These are phyloP conservation scores for Odontocolon sp. DNA, from an alignment of 2,888 invertebrate species.

Conservation along the genomic window DNA sequence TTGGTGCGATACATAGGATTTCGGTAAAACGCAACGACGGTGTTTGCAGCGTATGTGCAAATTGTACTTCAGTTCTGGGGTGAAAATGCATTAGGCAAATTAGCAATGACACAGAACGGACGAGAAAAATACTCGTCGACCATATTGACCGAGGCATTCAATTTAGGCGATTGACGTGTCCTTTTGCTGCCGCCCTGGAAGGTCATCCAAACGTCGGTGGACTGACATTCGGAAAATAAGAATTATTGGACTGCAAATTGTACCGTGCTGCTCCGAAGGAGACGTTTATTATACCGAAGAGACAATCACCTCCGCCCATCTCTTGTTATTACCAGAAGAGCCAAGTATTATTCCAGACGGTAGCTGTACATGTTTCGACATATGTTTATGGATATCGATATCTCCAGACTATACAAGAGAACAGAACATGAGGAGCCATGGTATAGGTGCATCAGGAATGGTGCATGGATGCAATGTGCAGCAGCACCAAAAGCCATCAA, in stretches of 20 bases:
- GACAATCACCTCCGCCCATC: too few relatives aligned
- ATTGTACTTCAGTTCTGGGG: neutral
- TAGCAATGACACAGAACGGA: neutral
- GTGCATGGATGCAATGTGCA: neutral
- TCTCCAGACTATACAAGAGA: neutral
- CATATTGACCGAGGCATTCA: constrained; percentile 1
- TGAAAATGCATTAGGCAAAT: constrained; percentile 27
- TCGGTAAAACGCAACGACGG: neutral
- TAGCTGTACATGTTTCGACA: too few relatives aligned
- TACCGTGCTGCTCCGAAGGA: neutral
- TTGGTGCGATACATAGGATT: neutral
- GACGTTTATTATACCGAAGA: neutral
- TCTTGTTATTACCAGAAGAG: too few relatives aligned
- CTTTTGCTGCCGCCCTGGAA: neutral
- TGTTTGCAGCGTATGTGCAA: neutral
- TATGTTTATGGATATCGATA: neutral
- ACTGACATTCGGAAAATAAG: neutral
- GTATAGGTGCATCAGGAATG: neutral
- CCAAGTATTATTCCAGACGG: too few relatives aligned
- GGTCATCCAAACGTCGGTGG: neutral
- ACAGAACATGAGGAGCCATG: neutral
- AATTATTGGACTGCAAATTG: constrained; percentile 13
- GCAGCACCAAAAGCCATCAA: neutral
- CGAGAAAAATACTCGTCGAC: neutral
- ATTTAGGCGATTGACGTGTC: neutral